Evolutionary conservation across 1,140 invertebrate species (phyloP).

Genomic region (Scaptomyza graminum): DNA sequence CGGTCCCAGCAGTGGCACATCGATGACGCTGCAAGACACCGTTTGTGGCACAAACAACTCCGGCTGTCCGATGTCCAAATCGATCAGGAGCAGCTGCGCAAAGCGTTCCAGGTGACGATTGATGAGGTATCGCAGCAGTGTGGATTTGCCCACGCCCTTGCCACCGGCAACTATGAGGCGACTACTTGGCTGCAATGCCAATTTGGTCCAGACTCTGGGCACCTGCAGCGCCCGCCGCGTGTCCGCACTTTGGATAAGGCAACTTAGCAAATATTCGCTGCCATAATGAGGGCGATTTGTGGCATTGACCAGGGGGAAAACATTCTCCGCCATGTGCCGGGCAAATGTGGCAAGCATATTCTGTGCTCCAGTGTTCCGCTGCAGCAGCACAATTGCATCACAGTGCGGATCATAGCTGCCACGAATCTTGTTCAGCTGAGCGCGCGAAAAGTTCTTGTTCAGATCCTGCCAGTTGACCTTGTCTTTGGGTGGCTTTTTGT

Average conservation of each 20-base stretch:
- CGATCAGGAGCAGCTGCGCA: slow-evolving; percentile 86
- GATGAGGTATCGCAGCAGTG: slow-evolving; percentile 87
- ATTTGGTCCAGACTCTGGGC: slow-evolving; percentile 70
- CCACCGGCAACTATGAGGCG: slow-evolving; percentile 86
- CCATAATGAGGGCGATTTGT: slow-evolving; percentile 54
- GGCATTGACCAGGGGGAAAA: slow-evolving; percentile 79
- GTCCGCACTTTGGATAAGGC: slow-evolving; percentile 58
- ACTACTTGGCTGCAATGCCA: slow-evolving; percentile 45
- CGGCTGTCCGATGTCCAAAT: slow-evolving; percentile 91
- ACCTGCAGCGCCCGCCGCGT: slow-evolving; percentile 55
- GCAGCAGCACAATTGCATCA: slow-evolving; percentile 72
- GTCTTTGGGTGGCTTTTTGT: slow-evolving; percentile 20
- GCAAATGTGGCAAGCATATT: slow-evolving; percentile 52
- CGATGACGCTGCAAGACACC: slow-evolving; percentile 86
- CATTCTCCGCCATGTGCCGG: slow-evolving; percentile 82
- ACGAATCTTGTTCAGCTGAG: slow-evolving; percentile 57
- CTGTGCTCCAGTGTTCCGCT: slow-evolving; percentile 56
- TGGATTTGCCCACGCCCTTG: slow-evolving; percentile 91
- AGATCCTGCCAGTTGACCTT: slow-evolving; percentile 31
- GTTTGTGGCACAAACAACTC: slow-evolving; percentile 89
- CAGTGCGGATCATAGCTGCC: slow-evolving; percentile 39
- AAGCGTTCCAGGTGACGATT: slow-evolving; percentile 85
- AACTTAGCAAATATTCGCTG: slow-evolving; percentile 69
- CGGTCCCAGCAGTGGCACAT: slow-evolving; percentile 88
- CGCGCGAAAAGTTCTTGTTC: slow-evolving; percentile 46